Evolutionary conservation across 1,140 invertebrate genomes (phyloP), one percentile per base, ranked within the genome.

Genomic region (Platyscapa corneri): DNA sequence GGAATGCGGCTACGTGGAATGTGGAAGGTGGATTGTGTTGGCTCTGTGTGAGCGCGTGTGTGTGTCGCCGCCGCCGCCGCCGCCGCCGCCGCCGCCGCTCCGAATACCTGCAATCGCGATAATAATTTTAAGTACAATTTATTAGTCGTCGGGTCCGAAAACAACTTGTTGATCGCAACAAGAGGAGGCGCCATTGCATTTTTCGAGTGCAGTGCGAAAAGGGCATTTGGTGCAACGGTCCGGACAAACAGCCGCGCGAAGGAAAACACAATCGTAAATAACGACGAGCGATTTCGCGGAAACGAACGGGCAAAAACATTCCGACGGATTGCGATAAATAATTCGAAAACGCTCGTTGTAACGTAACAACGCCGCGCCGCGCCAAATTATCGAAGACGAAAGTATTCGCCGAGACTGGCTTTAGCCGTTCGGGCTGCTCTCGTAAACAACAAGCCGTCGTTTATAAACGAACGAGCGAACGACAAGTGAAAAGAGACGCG

Each of bases 71-170:
- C n/a, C n/a, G n/a, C n/a, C n/a, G n/a, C n/a, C n/a, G n/a, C n/a
- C n/a, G n/a, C n/a, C n/a, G n/a, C n/a, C n/a, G n/a, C n/a, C n/a
- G n/a, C n/a, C n/a, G n/a, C n/a, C n/a, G n/a, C n/a, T 23, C 23
- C 49, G 30, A 64, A 12, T 49, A 70, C 2, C 78, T n/a, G 30
- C 18, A 3, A 74, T 56, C n/a, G 32, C 2, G 56, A 72, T 70
- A 23, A 80, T 30, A 80, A 80, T 65, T 67, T 80, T 67, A 80
- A 65, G 78, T 67, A 80, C 60, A 65, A 60, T 78, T 78, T 64
- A n/a, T 49, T 30, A 37, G 0, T 5, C 27, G 27, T 60, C 10
- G 27, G 0, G 27, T 27, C 2, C 46, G 16, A 76, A 77, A 49
- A 53, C 27, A 46, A 84, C 12, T 78, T 67, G 56, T 84, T 39